These are phyloP conservation scores for Procambarus virginalis DNA, from an alignment of 1,140 invertebrate genomes.

Conservation along the genomic window DNA sequence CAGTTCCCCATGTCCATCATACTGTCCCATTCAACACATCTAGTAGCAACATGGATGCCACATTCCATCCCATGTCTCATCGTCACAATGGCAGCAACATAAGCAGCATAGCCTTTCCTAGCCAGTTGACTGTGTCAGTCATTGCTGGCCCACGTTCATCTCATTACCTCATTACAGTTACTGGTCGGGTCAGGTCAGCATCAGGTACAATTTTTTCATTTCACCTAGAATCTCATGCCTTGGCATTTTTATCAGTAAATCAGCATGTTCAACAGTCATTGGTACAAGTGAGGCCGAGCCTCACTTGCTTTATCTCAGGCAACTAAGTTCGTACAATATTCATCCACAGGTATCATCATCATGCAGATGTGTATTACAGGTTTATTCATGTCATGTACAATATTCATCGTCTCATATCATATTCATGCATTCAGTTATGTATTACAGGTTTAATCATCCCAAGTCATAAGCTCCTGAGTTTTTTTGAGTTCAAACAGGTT, in stretches of 20 bases:
- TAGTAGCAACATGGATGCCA: slow-evolving; percentile 38
- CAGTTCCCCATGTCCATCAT: slow-evolving; percentile 24
- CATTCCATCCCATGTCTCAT: slow-evolving; percentile 51
- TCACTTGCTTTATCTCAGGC: slow-evolving; percentile 57
- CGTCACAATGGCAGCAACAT: slow-evolving; percentile 32
- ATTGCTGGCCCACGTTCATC: slow-evolving; percentile 21
- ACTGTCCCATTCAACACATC: slow-evolving; percentile 26
- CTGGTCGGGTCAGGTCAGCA: slow-evolving; percentile 64
- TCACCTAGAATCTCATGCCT: slow-evolving; percentile 40
- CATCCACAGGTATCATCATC: slow-evolving; percentile 48
- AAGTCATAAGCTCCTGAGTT: slow-evolving; percentile 39
- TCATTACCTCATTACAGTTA: slow-evolving; percentile 64
- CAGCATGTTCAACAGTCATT: slow-evolving; percentile 60
- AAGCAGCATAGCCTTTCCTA: slow-evolving; percentile 46
- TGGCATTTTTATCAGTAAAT: slow-evolving; percentile 45
- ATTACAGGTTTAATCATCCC: slow-evolving; percentile 59
- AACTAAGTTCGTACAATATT: slow-evolving; percentile 64
- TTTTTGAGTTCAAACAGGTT: slow-evolving; percentile 30
- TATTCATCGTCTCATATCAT: slow-evolving; percentile 45
- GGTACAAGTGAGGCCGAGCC: slow-evolving; percentile 40
- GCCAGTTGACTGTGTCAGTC: slow-evolving; percentile 36
- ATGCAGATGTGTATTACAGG: slow-evolving; percentile 50
- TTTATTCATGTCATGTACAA: slow-evolving; percentile 57
- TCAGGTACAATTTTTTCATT: slow-evolving; percentile 61
- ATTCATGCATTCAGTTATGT: slow-evolving; percentile 44